phyloP scores from a whole-genome alignment of 1,140 invertebrate genomes.

The Solenopsis fugax region DNA sequence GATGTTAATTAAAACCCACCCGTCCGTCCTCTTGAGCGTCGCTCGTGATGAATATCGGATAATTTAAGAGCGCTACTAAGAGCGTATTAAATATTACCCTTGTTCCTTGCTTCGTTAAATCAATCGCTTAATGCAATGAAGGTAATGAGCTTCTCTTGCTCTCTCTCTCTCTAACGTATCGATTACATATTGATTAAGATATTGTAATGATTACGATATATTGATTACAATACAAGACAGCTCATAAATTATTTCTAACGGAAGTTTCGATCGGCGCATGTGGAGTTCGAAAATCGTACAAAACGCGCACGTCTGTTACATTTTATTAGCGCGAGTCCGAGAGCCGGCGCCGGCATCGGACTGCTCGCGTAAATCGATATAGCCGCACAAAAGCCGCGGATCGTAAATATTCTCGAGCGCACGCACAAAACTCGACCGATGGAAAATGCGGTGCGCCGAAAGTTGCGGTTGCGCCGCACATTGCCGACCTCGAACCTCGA shows the following conservation, averaged over 20 bases:
- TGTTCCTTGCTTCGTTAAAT: conserved; percentile 47
- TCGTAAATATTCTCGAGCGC: conserved; percentile 72
- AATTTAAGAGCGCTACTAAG: conserved; percentile 33
- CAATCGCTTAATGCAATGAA: neutral
- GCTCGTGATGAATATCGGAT: conserved; percentile 50
- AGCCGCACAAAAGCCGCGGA: conserved; percentile 67
- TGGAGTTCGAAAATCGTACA: neutral
- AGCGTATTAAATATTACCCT: conserved; percentile 55
- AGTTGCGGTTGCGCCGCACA: conserved; percentile 68
- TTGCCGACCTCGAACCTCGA: conserved; percentile 44
- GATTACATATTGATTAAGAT: too few species aligned
- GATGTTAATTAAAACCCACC: conserved; percentile 58
- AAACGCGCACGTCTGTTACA: conserved; percentile 4
- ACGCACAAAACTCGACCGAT: conserved; percentile 49
- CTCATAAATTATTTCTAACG: neutral
- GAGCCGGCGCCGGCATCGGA: neutral
- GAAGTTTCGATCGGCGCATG: neutral
- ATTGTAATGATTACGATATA: too few species aligned
- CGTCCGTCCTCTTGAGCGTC: neutral
- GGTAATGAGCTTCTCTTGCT: neutral
- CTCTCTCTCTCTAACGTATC: neutral
- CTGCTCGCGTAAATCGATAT: conserved; percentile 64
- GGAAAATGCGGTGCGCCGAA: conserved; percentile 63
- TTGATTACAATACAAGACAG: neutral
- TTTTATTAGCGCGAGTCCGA: conserved; percentile 11